phyloP scores from a whole-genome alignment of 2,888 invertebrate species.

The Synergus itoensis region DNA sequence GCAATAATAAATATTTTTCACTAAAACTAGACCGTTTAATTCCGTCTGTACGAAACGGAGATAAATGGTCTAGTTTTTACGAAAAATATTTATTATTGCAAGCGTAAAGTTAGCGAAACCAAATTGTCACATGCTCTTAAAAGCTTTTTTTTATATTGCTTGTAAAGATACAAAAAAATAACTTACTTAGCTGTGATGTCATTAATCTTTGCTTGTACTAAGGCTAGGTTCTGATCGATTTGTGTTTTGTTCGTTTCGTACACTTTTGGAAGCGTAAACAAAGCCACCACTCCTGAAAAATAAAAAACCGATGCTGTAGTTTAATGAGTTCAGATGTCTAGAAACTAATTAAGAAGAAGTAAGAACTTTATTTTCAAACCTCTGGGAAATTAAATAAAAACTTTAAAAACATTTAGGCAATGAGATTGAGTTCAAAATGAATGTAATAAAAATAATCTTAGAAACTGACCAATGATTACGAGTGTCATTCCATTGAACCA shows the following conservation, averaged over 20 bases:
- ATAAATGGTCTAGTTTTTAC: too few species aligned
- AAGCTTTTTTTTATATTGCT: too few species aligned
- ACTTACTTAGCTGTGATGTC: conserved; percentile 94
- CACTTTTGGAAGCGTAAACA: conserved; percentile 97
- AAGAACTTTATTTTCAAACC: background rate
- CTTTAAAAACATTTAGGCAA: too few species aligned
- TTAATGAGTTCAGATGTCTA: too few species aligned
- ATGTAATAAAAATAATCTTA: conserved; percentile 25
- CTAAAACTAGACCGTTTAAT: too few species aligned
- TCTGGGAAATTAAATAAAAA: too few species aligned
- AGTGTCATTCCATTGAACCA: conserved; percentile 99
- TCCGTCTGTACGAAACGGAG: too few species aligned
- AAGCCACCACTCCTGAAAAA: conserved; percentile 90
- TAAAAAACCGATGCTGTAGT: conserved; percentile 46
- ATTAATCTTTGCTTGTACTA: conserved; percentile 92
- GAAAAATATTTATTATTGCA: too few species aligned
- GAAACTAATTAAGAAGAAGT: too few species aligned
- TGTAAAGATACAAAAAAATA: conserved; percentile 38
- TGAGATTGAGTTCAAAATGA: background rate
- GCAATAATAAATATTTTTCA: too few species aligned
- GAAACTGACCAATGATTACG: conserved; percentile 90
- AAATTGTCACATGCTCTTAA: too few species aligned
- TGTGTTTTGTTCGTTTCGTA: conserved; percentile 97
- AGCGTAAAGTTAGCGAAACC: too few species aligned
- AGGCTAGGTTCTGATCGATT: conserved; percentile 93